phyloP scores from a whole-genome alignment of 2,113 vertebrate genomes.

The Gnathonemus echidnorhynchus region DNA sequence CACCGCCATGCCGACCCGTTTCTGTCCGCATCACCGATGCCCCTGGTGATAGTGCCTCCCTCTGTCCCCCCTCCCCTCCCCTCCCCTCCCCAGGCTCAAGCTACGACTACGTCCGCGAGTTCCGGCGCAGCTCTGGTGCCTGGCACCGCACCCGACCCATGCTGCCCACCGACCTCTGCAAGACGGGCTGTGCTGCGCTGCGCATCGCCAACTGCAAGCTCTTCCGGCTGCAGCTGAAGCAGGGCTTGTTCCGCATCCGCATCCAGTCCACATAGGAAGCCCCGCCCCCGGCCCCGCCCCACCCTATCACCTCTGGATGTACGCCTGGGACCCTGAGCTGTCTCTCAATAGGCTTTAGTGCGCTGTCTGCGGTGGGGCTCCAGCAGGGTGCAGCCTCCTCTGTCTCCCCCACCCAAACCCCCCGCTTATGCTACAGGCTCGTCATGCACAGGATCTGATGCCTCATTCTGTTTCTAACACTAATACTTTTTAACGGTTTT shows the following conservation, averaged over 20 bases:
- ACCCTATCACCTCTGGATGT: not conserved
- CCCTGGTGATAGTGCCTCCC: not conserved
- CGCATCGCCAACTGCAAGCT: constrained; percentile 95
- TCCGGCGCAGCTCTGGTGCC: constrained; percentile 85
- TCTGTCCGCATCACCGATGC: not conserved
- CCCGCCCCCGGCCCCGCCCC: not conserved
- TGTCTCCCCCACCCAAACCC: not conserved
- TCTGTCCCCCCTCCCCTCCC: not conserved
- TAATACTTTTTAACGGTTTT: constrained; percentile 3
- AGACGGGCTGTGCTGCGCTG: constrained; percentile 77
- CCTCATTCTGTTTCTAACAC: not conserved
- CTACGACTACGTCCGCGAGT: constrained; percentile 94
- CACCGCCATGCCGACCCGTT: not conserved
- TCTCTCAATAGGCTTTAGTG: not conserved
- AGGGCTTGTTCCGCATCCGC: constrained; percentile 84
- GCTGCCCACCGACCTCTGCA: constrained; percentile 80
- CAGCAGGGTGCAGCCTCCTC: not conserved
- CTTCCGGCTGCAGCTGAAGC: constrained; percentile 87
- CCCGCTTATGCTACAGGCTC: not conserved
- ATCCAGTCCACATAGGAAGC: constrained; percentile 60
- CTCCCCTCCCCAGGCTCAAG: constrained; percentile 66
- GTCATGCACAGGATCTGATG: not conserved
- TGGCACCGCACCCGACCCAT: constrained; percentile 89
- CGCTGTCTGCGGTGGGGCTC: not conserved
- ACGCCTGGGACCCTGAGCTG: constrained; percentile 4